A percentile compares a stretch with the other conserved stretches of the same genome.
Evolutionary conservation across 2,888 invertebrate species (phyloP).

Genomic region (Mamestra brassicae): DNA sequence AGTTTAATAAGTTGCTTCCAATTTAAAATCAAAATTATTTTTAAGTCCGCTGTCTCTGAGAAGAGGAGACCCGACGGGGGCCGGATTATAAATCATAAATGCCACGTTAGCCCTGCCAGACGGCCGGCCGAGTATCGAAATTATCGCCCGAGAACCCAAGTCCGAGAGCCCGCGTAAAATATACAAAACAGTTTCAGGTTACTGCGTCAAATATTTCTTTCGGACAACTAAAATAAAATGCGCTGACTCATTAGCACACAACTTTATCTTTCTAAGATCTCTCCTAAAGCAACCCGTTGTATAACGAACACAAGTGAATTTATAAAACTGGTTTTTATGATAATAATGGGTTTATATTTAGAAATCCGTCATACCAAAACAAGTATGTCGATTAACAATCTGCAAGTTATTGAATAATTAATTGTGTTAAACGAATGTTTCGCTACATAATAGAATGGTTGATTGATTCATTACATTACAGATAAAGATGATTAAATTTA

Average conservation of each 20-base stretch:
- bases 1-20: constrained; percentile 87
- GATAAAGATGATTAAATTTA: constrained; percentile 73
- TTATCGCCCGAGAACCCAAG: constrained; percentile 82
- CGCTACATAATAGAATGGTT: constrained; percentile 64
- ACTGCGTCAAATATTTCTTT: constrained; percentile 86
- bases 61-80: constrained; percentile 84
- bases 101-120: constrained; percentile 84
- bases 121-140: constrained; percentile 83
- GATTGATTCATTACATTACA: constrained; percentile 71
- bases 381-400: constrained; percentile 51
- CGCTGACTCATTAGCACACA: constrained; percentile 79
- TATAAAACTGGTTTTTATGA: constrained; percentile 55
- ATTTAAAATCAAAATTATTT: constrained; percentile 88
- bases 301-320: constrained; percentile 47
- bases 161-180: constrained; percentile 83
- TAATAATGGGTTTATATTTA: constrained; percentile 44
- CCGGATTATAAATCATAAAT: constrained; percentile 90
- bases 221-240: constrained; percentile 80
- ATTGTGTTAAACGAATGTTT: constrained; percentile 66
- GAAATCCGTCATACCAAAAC: constrained; percentile 47
- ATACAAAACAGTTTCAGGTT: constrained; percentile 88
- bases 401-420: constrained; percentile 60
- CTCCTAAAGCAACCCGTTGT: constrained; percentile 30
- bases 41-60: constrained; percentile 85
- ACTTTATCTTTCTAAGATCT: constrained; percentile 52